A percentile compares a stretch with the other conserved stretches of the same genome.
Evolutionary conservation across 2,888 invertebrate genomes (phyloP).

Genomic region (Junonia oenone): DNA sequence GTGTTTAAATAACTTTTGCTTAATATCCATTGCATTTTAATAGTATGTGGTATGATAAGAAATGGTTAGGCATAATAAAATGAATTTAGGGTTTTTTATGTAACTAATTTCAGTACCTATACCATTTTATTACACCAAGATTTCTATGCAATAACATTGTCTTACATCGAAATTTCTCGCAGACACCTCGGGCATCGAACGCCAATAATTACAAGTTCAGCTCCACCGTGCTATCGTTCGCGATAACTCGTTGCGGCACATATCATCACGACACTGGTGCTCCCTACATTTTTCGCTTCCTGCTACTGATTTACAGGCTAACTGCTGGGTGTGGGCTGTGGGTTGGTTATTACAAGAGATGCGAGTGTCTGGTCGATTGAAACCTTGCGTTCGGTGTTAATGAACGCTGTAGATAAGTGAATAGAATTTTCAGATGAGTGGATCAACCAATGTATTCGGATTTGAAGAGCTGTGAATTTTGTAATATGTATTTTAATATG

Average conservation of each 20-base stretch:
- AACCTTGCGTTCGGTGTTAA: neutral
- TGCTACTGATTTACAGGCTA: constrained; percentile 22
- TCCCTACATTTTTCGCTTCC: constrained; percentile 12
- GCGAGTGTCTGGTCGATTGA: neutral
- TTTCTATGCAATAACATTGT: neutral
- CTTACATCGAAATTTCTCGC: neutral
- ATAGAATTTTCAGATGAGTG: no score
- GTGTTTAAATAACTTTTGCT: no score
- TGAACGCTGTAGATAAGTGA: neutral
- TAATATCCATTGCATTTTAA: no score
- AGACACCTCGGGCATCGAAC: neutral
- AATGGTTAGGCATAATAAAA: no score
- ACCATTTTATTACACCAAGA: no score
- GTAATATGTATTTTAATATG: no score
- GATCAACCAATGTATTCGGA: no score
- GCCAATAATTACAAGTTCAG: constrained; percentile 1
- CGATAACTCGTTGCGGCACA: constrained; percentile 7
- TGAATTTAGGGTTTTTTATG: no score
- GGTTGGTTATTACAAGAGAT: constrained; percentile 18
- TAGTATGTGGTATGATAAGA: no score
- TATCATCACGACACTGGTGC: constrained; percentile 17
- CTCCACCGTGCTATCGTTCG: neutral
- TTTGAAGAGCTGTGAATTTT: no score
- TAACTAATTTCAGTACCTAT: no score
- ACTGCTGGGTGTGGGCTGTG: constrained; percentile 6